Percentiles rank a stretch among this genome's conserved stretches.
These are phyloP conservation scores for Danaus melanippus DNA, from an alignment of 1,140 invertebrate species.

Conservation along the genomic window DNA sequence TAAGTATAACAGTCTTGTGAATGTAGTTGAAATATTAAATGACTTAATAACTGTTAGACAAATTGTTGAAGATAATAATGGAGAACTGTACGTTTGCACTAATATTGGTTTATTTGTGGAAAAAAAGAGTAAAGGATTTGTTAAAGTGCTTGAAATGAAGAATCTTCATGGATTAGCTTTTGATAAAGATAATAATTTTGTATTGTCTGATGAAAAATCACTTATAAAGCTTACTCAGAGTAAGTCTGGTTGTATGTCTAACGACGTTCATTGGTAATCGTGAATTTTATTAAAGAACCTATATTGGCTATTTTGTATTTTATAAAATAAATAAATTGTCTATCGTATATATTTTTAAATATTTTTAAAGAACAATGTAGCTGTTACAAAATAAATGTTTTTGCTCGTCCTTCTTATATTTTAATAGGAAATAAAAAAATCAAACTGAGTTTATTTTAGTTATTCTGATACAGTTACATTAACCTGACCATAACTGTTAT, in stretches of 20 bases:
- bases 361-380: no score
- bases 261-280: conserved; percentile 21
- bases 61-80: conserved; percentile 40
- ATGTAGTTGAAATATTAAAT: conserved; percentile 22
- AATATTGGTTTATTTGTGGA: conserved; percentile 36
- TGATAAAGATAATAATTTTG: conserved; percentile 45
- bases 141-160: conserved; percentile 34
- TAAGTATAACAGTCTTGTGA: conserved; percentile 30
- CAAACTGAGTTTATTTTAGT: no score
- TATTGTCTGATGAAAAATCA: conserved; percentile 38
- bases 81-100: conserved; percentile 35
- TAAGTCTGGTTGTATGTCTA: conserved; percentile 25
- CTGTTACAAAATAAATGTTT: no score
- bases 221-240: conserved; percentile 33
- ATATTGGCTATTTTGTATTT: no score
- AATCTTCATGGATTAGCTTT: conserved; percentile 44
- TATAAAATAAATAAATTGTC: no score
- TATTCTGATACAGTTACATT: no score
- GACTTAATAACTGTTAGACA: conserved; percentile 36
- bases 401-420: no score
- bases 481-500: no score
- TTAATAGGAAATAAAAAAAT: no score
- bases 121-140: conserved; percentile 21
- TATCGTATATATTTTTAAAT: no score
- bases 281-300: no score